Conservation (phyloP, 2,113 vertebrate genomes). For the Mus musculus region GRCm39 chr1:153656501-153657000, state of each 20-base stretch:
- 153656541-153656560: background rate
- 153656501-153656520: background rate
- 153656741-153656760: background rate
- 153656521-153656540: background rate
- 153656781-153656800: background rate
- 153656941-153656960: background rate
- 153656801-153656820: background rate
- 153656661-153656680: background rate
- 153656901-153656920: background rate
- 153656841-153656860: background rate
- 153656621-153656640: background rate
- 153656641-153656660: slow-evolving; percentile 1
- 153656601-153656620: background rate
- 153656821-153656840: background rate
- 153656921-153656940: background rate
- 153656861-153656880: background rate
- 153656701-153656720: background rate
- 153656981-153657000: background rate
- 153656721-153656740: background rate
- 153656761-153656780: background rate
- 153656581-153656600: background rate
- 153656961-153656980: background rate
- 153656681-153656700: background rate
- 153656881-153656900: background rate
- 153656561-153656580: background rate